These are phyloP conservation scores for Chaetophractus vellerosus DNA, from an alignment of 2,797 vertebrate species.

Conservation along the genomic window DNA sequence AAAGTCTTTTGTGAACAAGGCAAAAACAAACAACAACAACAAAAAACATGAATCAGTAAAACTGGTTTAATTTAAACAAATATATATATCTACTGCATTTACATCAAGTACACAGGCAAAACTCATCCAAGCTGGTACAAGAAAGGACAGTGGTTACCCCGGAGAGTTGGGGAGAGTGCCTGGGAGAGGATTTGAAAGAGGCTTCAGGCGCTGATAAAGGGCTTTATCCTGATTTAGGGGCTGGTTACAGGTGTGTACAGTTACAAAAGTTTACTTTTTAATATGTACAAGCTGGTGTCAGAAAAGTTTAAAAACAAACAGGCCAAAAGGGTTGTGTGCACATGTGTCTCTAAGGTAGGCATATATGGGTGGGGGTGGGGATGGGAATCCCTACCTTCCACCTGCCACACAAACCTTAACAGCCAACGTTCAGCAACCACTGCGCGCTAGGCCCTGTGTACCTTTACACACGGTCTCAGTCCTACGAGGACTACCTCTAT, in stretches of 20 bases:
- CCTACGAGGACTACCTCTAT: not conserved
- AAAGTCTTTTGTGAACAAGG: no score
- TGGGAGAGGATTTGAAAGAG: not conserved
- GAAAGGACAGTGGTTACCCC: not conserved
- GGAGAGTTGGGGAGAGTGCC: no score
- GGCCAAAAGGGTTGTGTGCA: not conserved
- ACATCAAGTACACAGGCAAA: not conserved
- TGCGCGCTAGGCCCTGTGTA: not conserved
- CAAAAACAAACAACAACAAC: no score
- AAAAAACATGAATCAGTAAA: no score
- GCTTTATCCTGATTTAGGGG: not conserved
- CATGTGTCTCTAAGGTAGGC: not conserved
- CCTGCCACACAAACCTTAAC: not conserved
- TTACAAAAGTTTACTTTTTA: not conserved
- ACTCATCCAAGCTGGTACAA: not conserved
- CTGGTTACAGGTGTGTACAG: not conserved
- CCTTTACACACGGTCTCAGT: not conserved
- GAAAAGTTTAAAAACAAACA: not conserved
- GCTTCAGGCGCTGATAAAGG: not conserved
- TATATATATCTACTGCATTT: not conserved
- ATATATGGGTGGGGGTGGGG: not conserved
- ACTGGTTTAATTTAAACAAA: no score
- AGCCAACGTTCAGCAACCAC: not conserved
- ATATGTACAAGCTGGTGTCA: not conserved
- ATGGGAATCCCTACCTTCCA: not conserved